Evolutionary conservation across 2,797 vertebrate species (phyloP).

Genomic region (Betta splendens): DNA sequence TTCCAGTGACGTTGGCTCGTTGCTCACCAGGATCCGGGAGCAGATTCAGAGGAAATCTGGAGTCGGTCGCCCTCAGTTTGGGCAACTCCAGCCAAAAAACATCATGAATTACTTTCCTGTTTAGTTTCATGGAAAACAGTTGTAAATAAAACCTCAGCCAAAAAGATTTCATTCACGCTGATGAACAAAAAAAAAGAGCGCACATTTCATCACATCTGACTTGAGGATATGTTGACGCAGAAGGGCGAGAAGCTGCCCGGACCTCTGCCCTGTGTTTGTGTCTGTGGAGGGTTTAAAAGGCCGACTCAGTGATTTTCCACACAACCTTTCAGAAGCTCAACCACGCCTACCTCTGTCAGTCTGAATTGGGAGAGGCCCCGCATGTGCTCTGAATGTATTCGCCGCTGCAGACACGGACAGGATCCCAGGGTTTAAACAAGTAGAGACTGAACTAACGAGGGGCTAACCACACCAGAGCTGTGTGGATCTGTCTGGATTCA

Average conservation of each 20-base stretch:
- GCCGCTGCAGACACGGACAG: slow-evolving; percentile 16
- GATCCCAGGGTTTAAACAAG: slow-evolving; percentile 18
- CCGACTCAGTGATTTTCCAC: slow-evolving; percentile 56
- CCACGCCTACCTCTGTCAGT: slow-evolving; percentile 70
- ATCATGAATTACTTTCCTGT: not conserved
- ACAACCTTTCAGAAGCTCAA: slow-evolving; percentile 56
- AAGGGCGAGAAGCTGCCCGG: not conserved
- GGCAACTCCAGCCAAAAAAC: not conserved
- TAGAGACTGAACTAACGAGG: not conserved
- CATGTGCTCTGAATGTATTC: slow-evolving; percentile 44
- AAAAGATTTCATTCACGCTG: slow-evolving; percentile 6
- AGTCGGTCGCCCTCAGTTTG: no score
- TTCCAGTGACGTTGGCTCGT: not conserved
- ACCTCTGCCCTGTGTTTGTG: slow-evolving; percentile 9
- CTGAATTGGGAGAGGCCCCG: slow-evolving; percentile 37
- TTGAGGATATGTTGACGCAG: slow-evolving; percentile 5
- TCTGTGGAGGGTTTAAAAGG: slow-evolving; percentile 27
- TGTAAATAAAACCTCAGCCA: slow-evolving; percentile 39
- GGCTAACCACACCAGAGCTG: slow-evolving; percentile 4
- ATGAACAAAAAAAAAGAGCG: not conserved
- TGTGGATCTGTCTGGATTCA: not conserved
- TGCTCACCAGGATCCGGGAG: not conserved
- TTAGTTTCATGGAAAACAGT: not conserved
- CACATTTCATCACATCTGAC: slow-evolving; percentile 4
- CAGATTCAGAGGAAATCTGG: not conserved